These are phyloP conservation scores for Rhinogobio ventralis DNA, from an alignment of 2,797 vertebrate species.

Conservation along the genomic window DNA sequence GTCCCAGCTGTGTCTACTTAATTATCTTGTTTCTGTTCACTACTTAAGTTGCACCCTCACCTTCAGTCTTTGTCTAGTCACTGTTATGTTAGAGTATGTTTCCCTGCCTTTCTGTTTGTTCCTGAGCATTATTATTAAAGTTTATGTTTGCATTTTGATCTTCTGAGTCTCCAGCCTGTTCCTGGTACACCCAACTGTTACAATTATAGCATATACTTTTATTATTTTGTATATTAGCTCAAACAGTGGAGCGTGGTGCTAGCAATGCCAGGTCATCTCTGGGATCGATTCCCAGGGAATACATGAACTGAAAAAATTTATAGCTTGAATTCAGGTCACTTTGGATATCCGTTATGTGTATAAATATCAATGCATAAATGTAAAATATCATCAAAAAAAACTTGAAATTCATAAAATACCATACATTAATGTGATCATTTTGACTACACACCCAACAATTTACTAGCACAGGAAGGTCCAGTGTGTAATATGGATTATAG, in stretches of 20 bases:
- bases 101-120: too few relatives aligned
- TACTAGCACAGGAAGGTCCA: not conserved
- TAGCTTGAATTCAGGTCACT: not conserved
- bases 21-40: too few relatives aligned
- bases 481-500: slow-evolving; percentile 69
- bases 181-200: too few relatives aligned
- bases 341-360: not conserved
- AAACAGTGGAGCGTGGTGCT: not conserved
- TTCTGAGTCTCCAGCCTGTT: too few relatives aligned
- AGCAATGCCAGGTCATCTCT: not conserved
- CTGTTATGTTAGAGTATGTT: too few relatives aligned
- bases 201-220: not conserved
- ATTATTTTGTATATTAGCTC: not conserved
- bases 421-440: not conserved
- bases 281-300: not conserved
- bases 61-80: too few relatives aligned
- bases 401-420: not conserved
- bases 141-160: too few relatives aligned
- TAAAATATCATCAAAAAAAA: not conserved
- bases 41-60: too few relatives aligned
- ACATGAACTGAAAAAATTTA: not conserved
- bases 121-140: too few relatives aligned
- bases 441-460: not conserved
- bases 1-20: too few relatives aligned
- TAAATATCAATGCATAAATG: not conserved